Evolutionary conservation across 37 sponge, comb jelly and placozoan genomes (phyloP).

Genomic region (Haliclona indistincta): DNA sequence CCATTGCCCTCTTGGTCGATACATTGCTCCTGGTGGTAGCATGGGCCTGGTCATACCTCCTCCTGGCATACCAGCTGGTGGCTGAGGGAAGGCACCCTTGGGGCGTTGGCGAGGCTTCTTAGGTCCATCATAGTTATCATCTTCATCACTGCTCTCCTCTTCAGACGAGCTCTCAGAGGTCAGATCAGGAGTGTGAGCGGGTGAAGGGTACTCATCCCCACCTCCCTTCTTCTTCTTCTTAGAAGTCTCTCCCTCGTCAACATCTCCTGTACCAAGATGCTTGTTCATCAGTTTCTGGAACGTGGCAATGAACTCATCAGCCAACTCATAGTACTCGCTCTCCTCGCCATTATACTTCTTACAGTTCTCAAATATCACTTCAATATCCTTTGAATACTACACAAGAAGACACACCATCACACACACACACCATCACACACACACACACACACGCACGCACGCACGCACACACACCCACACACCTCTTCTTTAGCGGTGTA

Average conservation of each 20-base stretch:
- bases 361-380: conserved; percentile 81
- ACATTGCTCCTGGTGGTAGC: neutral
- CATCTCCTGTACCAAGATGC: conserved; percentile 38
- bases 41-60: neutral
- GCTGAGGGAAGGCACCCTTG: neutral
- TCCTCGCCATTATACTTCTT: conserved; percentile 80
- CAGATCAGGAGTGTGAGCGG: conserved; percentile 46
- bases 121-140: neutral
- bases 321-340: conserved; percentile 80
- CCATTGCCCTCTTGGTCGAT: conserved; percentile 2
- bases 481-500: conserved; percentile 64
- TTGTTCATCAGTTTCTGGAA: conserved; percentile 54
- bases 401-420: neutral
- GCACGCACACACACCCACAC: neutral
- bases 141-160: conserved; percentile 43
- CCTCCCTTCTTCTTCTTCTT: conserved; percentile 7
- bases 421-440: neutral
- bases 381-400: conserved; percentile 69
- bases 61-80: neutral
- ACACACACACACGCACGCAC: conserved; percentile 1
- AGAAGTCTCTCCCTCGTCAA: neutral
- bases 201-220: conserved; percentile 28
- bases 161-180: conserved; percentile 68
- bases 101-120: neutral
- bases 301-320: conserved; percentile 28